Evolutionary conservation across 2,797 vertebrate species (phyloP).

Genomic region (Rhinatrema bivittatum): DNA sequence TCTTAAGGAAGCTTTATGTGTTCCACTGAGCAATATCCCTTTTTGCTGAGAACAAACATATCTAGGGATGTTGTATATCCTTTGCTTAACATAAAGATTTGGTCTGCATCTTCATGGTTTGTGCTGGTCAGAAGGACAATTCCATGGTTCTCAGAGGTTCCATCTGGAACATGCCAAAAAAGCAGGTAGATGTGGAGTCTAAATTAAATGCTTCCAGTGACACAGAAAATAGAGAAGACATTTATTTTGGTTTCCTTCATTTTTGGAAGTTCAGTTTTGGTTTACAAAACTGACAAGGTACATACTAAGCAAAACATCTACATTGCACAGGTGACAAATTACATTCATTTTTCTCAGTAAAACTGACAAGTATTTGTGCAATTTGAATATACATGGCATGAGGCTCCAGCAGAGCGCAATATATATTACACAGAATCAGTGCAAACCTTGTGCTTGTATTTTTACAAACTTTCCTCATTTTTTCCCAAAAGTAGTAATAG

Average conservation of each 20-base stretch:
- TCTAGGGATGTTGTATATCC: too few species aligned
- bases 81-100: too few species aligned
- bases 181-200: too few species aligned
- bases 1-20: too few species aligned
- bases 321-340: conserved; percentile 55
- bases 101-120: too few species aligned
- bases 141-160: too few species aligned
- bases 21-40: too few species aligned
- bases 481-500: conserved; percentile 37
- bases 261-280: conserved; percentile 67
- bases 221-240: too few species aligned
- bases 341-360: conserved; percentile 30
- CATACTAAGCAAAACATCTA: conserved; percentile 62
- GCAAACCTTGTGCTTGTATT: conserved; percentile 60
- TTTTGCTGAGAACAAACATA: too few species aligned
- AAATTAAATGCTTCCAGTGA: too few species aligned
- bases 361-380: conserved; percentile 50
- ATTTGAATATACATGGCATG: conserved; percentile 42
- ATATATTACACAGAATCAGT: conserved; percentile 53
- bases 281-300: conserved; percentile 73
- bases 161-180: too few species aligned
- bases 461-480: conserved; percentile 36
- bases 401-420: conserved; percentile 57
- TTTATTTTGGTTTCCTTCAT: conserved; percentile 76
- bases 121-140: too few species aligned